These are phyloP conservation scores for Chalcis sispes DNA, from an alignment of 2,888 invertebrate species.

Conservation along the genomic window DNA sequence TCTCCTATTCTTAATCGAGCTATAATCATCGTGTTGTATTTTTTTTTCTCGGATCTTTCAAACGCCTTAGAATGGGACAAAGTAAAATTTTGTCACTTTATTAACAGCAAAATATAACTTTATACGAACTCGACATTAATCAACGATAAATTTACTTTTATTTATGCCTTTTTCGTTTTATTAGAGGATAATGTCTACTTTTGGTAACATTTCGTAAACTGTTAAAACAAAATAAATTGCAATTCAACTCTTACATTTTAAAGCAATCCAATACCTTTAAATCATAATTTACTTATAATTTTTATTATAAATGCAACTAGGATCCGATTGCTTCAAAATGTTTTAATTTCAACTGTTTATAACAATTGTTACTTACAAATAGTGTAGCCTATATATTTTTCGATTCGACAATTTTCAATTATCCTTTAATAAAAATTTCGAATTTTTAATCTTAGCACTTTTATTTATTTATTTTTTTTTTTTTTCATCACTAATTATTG, in stretches of 20 bases:
- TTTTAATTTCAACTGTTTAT: constrained; percentile 6
- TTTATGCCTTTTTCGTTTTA: constrained; percentile 14
- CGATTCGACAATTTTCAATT: constrained; percentile 19
- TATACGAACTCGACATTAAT: constrained; percentile 44
- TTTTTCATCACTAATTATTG: constrained; percentile 37
- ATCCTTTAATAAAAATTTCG: constrained; percentile 30
- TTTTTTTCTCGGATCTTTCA: constrained; percentile 21
- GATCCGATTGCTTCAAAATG: constrained; percentile 39
- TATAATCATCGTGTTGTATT: constrained; percentile 17
- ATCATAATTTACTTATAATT: constrained; percentile 3
- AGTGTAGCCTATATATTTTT: constrained; percentile 5
- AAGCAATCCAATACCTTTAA: constrained; percentile 22
- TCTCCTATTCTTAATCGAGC: constrained; percentile 14
- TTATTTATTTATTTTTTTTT: constrained; percentile 6
- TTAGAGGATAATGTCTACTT: constrained; percentile 12
- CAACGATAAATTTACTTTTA: constrained; percentile 7
- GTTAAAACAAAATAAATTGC: constrained; percentile 41
- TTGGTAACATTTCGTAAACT: constrained; percentile 39
- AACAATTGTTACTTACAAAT: constrained; percentile 43
- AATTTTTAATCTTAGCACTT: constrained; percentile 25
- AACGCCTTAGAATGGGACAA: constrained; percentile 26
- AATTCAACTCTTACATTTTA: constrained; percentile 18
- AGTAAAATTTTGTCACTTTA: constrained; percentile 45
- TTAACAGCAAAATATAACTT: constrained; percentile 47
- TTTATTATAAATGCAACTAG: constrained; percentile 12